These are phyloP conservation scores for Drosophila ananassae DNA, from an alignment of 1,140 invertebrate species.

Conservation along the genomic window DNA sequence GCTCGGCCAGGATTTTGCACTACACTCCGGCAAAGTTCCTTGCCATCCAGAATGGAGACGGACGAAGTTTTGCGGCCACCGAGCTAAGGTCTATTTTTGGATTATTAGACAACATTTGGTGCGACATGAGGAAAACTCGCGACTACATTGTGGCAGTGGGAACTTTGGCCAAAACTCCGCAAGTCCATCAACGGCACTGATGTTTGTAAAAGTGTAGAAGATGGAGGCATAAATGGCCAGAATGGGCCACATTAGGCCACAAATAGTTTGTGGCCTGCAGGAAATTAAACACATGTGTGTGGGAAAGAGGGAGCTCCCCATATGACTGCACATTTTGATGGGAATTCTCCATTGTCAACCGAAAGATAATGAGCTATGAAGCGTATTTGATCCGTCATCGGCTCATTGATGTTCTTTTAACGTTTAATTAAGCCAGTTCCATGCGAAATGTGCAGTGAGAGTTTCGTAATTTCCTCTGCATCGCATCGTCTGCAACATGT, in stretches of 20 bases:
- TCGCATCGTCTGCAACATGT: constrained; percentile 51
- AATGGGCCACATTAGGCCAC: constrained; percentile 46
- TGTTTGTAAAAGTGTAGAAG: constrained; percentile 60
- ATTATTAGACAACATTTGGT: constrained; percentile 76
- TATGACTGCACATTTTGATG: constrained; percentile 57
- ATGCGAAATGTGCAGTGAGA: constrained; percentile 56
- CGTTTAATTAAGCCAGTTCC: constrained; percentile 63
- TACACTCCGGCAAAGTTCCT: constrained; percentile 70
- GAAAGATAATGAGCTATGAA: constrained; percentile 41
- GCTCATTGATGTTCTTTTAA: constrained; percentile 20
- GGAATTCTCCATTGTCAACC: constrained; percentile 52
- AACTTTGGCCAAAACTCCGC: constrained; percentile 17
- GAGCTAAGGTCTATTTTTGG: constrained; percentile 53
- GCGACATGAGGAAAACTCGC: constrained; percentile 48
- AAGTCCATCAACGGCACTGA: constrained; percentile 47
- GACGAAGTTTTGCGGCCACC: constrained; percentile 63
- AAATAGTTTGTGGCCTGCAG: constrained; percentile 62
- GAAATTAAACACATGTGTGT: constrained; percentile 73
- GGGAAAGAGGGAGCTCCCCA: not conserved
- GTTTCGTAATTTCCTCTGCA: constrained; percentile 74
- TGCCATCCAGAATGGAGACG: constrained; percentile 29
- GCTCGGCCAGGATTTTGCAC: constrained; percentile 42
- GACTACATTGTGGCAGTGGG: constrained; percentile 13
- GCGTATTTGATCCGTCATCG: constrained; percentile 21
- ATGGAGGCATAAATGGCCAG: constrained; percentile 18